Percentiles rank a stretch among this genome's conserved stretches.
These are phyloP conservation scores for Meta bourneti DNA, from an alignment of 2,888 invertebrate genomes.

Conservation along the genomic window DNA sequence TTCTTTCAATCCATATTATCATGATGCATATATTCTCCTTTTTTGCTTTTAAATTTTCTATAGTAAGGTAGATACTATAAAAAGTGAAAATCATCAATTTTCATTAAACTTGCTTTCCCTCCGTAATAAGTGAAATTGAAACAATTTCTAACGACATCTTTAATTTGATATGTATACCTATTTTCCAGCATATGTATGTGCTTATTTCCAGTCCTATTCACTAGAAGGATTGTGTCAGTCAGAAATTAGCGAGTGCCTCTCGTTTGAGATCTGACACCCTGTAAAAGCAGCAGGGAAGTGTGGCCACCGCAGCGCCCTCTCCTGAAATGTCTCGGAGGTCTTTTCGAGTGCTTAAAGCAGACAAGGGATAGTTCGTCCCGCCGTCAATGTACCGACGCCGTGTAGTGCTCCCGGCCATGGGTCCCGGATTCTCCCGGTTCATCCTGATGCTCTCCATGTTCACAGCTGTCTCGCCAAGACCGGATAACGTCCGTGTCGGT, in stretches of 20 bases:
- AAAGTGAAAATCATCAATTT: too few species aligned
- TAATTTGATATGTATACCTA: too few species aligned
- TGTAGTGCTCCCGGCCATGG: constrained; percentile 57
- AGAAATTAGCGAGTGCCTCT: constrained; percentile 9
- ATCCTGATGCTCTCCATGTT: constrained; percentile 49
- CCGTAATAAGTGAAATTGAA: too few species aligned
- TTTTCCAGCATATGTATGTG: too few species aligned
- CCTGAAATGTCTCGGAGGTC: constrained; percentile 15
- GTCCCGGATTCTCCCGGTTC: constrained; percentile 57
- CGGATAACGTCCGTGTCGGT: constrained; percentile 64
- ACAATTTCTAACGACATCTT: too few species aligned
- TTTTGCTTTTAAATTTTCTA: too few species aligned
- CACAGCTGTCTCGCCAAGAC: constrained; percentile 51
- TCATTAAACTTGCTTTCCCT: too few species aligned
- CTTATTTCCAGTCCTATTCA: background rate
- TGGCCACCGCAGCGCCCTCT: constrained; percentile 25
- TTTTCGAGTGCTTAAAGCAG: constrained; percentile 28
- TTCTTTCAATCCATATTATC: too few species aligned
- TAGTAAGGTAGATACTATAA: too few species aligned
- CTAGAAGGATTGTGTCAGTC: constrained; percentile 24
- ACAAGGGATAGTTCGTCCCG: constrained; percentile 58
- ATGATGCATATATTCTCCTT: too few species aligned
- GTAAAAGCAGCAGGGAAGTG: constrained; percentile 8
- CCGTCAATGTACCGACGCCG: constrained; percentile 73
- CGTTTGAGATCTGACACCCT: constrained; percentile 11